A percentile compares a stretch with the other conserved stretches of the same genome.
These are phyloP conservation scores for Saccopteryx leptura DNA, from an alignment of 2,113 vertebrate species.

Conservation along the genomic window DNA sequence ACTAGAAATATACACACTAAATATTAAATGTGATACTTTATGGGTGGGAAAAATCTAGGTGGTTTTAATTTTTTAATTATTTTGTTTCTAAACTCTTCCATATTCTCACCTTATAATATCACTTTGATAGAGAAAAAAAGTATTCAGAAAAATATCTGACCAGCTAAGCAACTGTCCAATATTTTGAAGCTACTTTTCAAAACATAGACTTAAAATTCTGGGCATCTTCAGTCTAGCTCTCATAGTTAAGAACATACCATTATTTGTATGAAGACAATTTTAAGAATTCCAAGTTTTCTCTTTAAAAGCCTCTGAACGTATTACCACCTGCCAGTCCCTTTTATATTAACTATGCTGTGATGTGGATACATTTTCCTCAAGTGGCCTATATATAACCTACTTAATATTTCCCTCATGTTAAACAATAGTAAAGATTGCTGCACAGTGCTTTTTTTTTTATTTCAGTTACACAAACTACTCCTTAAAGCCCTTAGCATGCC, in stretches of 20 bases:
- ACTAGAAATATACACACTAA: neutral
- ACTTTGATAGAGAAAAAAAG: constrained; percentile 89
- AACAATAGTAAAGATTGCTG: constrained; percentile 91
- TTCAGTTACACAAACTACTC: constrained; percentile 82
- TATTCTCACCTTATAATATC: constrained; percentile 89
- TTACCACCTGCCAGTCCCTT: constrained; percentile 38
- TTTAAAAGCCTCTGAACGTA: constrained; percentile 60
- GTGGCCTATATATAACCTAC: constrained; percentile 86
- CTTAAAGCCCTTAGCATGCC: constrained; percentile 84
- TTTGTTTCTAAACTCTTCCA: neutral
- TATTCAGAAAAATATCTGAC: constrained; percentile 71
- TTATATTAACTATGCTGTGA: constrained; percentile 84
- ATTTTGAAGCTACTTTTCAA: constrained; percentile 76
- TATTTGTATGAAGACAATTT: constrained; percentile 87
- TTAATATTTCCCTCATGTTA: constrained; percentile 85
- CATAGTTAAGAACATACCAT: constrained; percentile 87
- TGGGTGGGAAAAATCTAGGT: neutral
- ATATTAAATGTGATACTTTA: neutral
- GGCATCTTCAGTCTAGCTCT: constrained; percentile 87
- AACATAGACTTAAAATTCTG: constrained; percentile 77
- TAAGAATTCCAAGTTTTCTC: constrained; percentile 81
- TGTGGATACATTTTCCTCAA: constrained; percentile 90
- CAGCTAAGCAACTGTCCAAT: constrained; percentile 42
- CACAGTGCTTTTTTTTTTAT: constrained; percentile 77
- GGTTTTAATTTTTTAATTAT: neutral